These are phyloP conservation scores for Labia minor DNA, from an alignment of 2,888 invertebrate species.

Conservation along the genomic window DNA sequence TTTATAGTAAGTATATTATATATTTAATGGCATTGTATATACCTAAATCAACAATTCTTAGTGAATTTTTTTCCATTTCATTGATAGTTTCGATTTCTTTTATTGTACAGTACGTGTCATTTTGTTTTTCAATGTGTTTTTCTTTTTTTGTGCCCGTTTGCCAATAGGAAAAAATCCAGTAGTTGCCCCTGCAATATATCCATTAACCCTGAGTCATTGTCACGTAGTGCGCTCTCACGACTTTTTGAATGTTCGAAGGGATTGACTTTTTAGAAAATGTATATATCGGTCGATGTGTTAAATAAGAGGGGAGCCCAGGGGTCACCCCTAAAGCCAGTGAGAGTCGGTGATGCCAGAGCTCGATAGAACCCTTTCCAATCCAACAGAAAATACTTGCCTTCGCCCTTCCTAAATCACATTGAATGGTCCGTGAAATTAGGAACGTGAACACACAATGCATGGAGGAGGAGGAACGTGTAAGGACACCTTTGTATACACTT, in stretches of 20 bases:
- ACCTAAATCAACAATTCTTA: too few relatives aligned
- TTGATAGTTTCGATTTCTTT: too few relatives aligned
- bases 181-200: not conserved
- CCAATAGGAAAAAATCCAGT: not conserved
- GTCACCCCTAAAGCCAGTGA: not conserved
- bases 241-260: not conserved
- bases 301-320: not conserved
- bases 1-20: too few relatives aligned
- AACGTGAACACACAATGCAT: conserved; percentile 1
- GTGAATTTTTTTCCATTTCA: too few relatives aligned
- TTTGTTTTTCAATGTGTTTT: too few relatives aligned
- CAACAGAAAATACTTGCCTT: not conserved
- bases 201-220: not conserved
- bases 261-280: not conserved
- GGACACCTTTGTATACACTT: not conserved
- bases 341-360: not conserved
- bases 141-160: too few relatives aligned
- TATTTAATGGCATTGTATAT: too few relatives aligned
- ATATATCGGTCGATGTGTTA: not conserved
- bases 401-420: not conserved
- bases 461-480: not conserved
- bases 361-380: not conserved
- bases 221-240: not conserved
- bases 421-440: conserved; percentile 13
- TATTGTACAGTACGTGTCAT: too few relatives aligned